Conservation (phyloP, 2,888 invertebrate species). For the Caenorhabditis sinica region DNA sequence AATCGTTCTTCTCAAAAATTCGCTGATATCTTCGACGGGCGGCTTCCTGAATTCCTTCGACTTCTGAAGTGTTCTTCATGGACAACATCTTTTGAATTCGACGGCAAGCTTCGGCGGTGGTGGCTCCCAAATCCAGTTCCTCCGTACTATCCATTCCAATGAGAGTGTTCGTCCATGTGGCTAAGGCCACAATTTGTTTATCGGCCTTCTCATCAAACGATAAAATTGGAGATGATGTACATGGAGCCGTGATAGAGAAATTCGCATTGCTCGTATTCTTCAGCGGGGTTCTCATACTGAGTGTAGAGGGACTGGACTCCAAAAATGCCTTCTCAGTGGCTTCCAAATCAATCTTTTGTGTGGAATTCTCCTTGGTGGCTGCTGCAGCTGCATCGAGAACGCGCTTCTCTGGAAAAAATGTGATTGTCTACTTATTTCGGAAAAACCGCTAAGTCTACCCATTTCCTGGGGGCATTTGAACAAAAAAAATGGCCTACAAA, state of each 20-base stretch:
- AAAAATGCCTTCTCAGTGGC: slow-evolving; percentile 58
- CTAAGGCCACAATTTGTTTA: slow-evolving; percentile 63
- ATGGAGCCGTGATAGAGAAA: background rate
- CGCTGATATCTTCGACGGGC: slow-evolving; percentile 26
- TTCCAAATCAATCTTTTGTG: slow-evolving; percentile 37
- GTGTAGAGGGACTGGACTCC: slow-evolving; percentile 25
- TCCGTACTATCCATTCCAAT: slow-evolving; percentile 56
- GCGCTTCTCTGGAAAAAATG: background rate
- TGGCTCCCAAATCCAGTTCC: slow-evolving; percentile 70
- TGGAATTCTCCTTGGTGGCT: background rate
- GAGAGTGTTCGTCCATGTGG: slow-evolving; percentile 69
- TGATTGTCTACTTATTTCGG: too few species aligned
- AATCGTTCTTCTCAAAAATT: slow-evolving; percentile 51
- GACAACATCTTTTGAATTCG: slow-evolving; percentile 53
- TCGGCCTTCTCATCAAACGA: slow-evolving; percentile 57
- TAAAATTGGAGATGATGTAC: slow-evolving; percentile 31
- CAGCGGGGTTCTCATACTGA: slow-evolving; percentile 47
- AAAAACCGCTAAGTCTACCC: too few species aligned
- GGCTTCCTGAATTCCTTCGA: background rate
- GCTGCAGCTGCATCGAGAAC: background rate
- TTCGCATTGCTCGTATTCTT: background rate
- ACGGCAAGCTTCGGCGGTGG: slow-evolving; percentile 60
- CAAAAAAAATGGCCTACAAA: background rate
- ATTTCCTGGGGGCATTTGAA: background rate
- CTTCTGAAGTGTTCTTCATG: slow-evolving; percentile 9